phyloP scores from a whole-genome alignment of 2,113 vertebrate species.

The Gallinago paraguaiae region DNA sequence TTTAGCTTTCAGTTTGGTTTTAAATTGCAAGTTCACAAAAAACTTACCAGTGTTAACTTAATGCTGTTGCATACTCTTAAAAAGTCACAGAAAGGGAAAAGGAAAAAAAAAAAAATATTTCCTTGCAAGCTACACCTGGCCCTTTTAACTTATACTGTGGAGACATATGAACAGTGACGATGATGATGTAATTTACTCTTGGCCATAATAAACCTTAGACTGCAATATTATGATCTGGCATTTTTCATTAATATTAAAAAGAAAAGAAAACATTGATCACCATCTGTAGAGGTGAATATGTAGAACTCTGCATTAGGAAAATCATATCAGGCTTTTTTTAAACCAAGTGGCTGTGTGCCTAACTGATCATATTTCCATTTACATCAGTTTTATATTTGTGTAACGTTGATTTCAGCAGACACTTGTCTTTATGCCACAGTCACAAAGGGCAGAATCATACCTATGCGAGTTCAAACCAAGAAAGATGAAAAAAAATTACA shows the following conservation, averaged over 20 bases:
- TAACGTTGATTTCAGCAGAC: not conserved
- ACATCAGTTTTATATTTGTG: not conserved
- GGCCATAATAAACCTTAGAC: not conserved
- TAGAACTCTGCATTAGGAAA: not conserved
- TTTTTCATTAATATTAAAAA: not conserved
- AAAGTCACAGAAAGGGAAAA: not conserved
- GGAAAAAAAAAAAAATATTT: not conserved
- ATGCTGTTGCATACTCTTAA: not conserved
- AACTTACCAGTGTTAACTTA: not conserved
- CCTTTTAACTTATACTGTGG: not conserved
- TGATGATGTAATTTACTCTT: conserved; percentile 40
- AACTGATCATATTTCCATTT: conserved; percentile 3
- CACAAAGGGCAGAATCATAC: conserved; percentile 26
- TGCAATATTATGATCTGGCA: not conserved
- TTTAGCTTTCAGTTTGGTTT: not conserved
- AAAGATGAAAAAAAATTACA: conserved; percentile 31
- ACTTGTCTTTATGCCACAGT: not conserved
- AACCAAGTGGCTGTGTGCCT: not conserved
- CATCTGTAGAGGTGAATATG: not conserved
- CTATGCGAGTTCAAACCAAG: not conserved
- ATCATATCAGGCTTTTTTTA: not conserved
- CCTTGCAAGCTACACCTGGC: not conserved
- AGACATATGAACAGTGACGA: not conserved
- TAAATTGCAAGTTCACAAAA: not conserved
- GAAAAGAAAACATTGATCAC: conserved; percentile 3